Percentiles rank a stretch among this genome's conserved stretches.
Evolutionary conservation across 1,140 invertebrate species (phyloP).

Genomic region (Pararge aegeria): DNA sequence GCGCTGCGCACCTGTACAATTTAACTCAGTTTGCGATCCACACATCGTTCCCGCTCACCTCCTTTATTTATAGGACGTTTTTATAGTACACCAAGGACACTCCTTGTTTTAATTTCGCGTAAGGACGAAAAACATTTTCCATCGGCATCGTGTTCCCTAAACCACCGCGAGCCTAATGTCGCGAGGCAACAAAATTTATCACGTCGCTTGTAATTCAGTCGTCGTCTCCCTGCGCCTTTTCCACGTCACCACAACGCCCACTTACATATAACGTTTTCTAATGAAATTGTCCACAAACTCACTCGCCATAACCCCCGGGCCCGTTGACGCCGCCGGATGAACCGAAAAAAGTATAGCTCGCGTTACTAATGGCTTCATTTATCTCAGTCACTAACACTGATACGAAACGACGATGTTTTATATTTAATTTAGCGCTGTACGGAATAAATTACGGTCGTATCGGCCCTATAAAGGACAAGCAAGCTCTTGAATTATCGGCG

Average conservation of each 20-base stretch:
- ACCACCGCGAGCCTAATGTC: constrained; percentile 65
- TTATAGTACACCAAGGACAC: constrained; percentile 57
- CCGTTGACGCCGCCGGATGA: constrained; percentile 66
- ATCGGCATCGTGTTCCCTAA: constrained; percentile 47
- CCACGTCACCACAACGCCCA: constrained; percentile 60
- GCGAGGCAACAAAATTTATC: constrained; percentile 73
- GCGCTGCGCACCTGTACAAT: constrained; percentile 16
- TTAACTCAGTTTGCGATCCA: constrained; percentile 13
- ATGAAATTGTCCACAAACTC: constrained; percentile 79
- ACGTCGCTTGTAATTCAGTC: constrained; percentile 69
- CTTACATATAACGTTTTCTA: constrained; percentile 78
- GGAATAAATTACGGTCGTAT: constrained; percentile 77
- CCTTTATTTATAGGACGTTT: constrained; percentile 63
- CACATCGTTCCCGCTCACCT: constrained; percentile 12
- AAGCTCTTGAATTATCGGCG: constrained; percentile 64
- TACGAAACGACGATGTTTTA: constrained; percentile 77
- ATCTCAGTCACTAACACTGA: constrained; percentile 79
- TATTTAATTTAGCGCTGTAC: constrained; percentile 76
- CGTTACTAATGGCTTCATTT: constrained; percentile 78
- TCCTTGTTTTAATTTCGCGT: constrained; percentile 68
- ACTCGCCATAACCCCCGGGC: constrained; percentile 59
- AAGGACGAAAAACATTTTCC: constrained; percentile 60
- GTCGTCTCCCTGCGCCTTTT: constrained; percentile 41
- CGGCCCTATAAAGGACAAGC: constrained; percentile 64
- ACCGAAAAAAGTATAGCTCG: constrained; percentile 77